Evolutionary conservation across 2,797 vertebrate genomes (phyloP).

Genomic region (Smutsia gigantea): DNA sequence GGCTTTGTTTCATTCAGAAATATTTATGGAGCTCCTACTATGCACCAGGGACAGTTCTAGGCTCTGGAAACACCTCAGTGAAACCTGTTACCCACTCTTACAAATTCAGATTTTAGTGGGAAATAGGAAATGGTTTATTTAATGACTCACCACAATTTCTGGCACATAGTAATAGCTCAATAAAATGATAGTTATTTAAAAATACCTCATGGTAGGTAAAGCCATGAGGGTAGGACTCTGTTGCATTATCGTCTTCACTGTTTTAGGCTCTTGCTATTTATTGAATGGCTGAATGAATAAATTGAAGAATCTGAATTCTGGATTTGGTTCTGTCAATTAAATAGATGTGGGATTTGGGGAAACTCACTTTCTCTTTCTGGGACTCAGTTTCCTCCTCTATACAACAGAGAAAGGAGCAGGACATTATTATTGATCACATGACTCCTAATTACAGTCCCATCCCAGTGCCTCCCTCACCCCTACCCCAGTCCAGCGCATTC

Average conservation of each 20-base stretch:
- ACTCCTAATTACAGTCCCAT: neutral
- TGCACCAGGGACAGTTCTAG: neutral
- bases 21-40: neutral
- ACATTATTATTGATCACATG: neutral
- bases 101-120: neutral
- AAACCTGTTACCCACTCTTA: neutral
- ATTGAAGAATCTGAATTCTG: neutral
- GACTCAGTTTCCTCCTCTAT: neutral
- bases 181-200: neutral
- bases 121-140: neutral
- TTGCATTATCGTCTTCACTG: neutral
- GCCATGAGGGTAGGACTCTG: neutral
- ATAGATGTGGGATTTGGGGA: neutral
- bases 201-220: neutral
- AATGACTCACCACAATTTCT: neutral
- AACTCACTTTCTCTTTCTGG: neutral
- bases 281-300: neutral
- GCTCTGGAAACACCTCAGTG: neutral
- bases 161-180: neutral
- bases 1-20: conserved; percentile 31
- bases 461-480: accelerated
- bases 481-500: neutral
- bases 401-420: neutral
- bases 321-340: neutral
- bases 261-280: neutral